Evolutionary conservation across 92 coral and sea anemone species (phyloP), one percentile per base, ranked within the genome.

Genomic region (Epizoanthus stellaris): DNA sequence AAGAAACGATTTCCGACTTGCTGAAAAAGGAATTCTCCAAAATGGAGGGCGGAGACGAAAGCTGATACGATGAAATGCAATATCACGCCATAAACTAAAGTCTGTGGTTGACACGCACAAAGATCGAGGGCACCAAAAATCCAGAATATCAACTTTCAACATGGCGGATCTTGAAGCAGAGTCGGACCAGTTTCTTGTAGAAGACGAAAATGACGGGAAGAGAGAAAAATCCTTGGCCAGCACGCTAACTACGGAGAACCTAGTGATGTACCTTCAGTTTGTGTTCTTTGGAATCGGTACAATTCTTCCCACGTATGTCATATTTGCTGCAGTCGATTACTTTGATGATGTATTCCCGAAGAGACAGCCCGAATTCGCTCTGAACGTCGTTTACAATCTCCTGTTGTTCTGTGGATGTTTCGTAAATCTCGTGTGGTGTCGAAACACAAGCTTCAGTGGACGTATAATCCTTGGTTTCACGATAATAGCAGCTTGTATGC

Each of bases 151-250:
- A 17, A 47, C 63, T 79, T 79, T 79, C 83, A 90, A 68, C 23
- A 92, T 94, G 98, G 95, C 98, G 73, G 98, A 94, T 87, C 87
- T 88, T 3, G 98, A 94, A 80, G 94, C 95, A 3, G 98, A 94
- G 73, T 86, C 86, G 15, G 95, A 94, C 68, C 94, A 92, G 52
- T 94, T 92, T 64, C 73, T 94, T 52, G 85, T 77, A 45, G 98
- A 94, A 3, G 98, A 92, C 54, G 82, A 73, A 63, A 52, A 68
- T 6, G 93, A 93, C 53, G 54, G 80, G 5, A 88, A 81, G 56
- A 90, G 89, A 45, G 94, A 88, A 45, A 91, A 93, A 30, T 75
- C 98, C n/a, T 74, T 94, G 67, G 92, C 91, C 25, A 85, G 54
- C 42, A 94, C 90, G 94, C 59, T 94, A 16, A 85, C 90, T 85